These are phyloP conservation scores for Caenorhabditis sinica DNA, from an alignment of 2,888 invertebrate genomes.

Conservation along the genomic window DNA sequence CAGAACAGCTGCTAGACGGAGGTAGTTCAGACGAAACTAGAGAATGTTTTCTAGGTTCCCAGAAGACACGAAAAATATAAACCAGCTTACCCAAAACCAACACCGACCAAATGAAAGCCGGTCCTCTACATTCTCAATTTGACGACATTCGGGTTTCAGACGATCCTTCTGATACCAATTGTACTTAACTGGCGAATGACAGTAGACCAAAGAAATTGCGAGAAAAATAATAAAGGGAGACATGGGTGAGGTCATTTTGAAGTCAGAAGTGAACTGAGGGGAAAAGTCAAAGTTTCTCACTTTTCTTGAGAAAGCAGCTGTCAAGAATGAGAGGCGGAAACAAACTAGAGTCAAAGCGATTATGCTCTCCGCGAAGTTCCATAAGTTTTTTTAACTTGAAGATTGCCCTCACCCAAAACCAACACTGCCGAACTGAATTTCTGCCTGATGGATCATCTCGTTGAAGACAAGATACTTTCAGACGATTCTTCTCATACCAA, in stretches of 20 bases:
- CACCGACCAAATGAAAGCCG: no score
- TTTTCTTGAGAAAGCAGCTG: no score
- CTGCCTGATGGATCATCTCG: constrained; percentile 27
- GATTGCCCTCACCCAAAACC: constrained; percentile 31
- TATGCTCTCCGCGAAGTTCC: no score
- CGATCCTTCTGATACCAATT: constrained; percentile 1
- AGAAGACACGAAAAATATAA: no score
- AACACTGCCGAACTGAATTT: constrained; percentile 23
- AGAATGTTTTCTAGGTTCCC: no score
- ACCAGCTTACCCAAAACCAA: no score
- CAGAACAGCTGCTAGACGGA: background rate
- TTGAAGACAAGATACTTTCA: constrained; percentile 34
- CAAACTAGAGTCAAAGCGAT: background rate
- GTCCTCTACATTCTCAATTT: background rate
- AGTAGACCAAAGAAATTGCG: background rate
- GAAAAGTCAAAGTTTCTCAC: no score
- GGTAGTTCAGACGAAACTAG: no score
- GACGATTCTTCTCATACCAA: constrained; percentile 44
- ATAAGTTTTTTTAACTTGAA: no score
- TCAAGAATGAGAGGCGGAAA: background rate
- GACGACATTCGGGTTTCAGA: background rate
- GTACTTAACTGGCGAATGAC: background rate
- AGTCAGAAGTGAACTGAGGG: no score
- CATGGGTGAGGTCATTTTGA: no score
- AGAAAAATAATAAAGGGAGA: no score